Percentiles rank a stretch among this genome's conserved stretches.
Conservation (phyloP, 2,888 invertebrate species). For the Pachycephus smyrnensis region DNA sequence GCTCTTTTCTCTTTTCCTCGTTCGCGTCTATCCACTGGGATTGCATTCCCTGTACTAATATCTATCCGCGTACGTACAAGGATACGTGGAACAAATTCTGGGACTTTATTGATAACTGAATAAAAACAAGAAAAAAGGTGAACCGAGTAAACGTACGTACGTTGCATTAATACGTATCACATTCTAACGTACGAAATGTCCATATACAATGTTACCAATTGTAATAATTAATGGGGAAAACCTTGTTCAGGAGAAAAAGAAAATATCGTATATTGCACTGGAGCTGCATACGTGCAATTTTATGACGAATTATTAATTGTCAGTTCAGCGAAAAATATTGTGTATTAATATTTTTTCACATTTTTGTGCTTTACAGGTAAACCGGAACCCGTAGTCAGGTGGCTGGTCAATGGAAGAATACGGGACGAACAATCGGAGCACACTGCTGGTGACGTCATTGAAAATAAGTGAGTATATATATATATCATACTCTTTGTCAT, state of each 20-base stretch:
- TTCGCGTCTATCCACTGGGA: no score
- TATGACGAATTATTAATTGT: background rate
- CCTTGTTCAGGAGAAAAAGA: background rate
- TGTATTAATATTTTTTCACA: background rate
- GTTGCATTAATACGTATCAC: background rate
- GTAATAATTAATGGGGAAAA: background rate
- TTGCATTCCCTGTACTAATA: no score
- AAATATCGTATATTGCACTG: background rate
- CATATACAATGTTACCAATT: background rate
- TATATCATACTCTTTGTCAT: background rate
- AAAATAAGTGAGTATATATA: constrained; percentile 77
- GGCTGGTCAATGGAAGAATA: constrained; percentile 82
- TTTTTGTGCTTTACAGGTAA: constrained; percentile 70
- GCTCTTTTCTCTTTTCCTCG: no score
- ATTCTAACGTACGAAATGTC: background rate
- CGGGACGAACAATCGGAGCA: constrained; percentile 86
- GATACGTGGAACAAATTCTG: background rate
- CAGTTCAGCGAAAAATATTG: background rate
- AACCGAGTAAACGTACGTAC: no score
- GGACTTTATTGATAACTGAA: no score
- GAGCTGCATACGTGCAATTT: background rate
- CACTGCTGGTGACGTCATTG: constrained; percentile 87
- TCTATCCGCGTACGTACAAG: no score
- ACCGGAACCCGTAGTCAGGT: constrained; percentile 84
- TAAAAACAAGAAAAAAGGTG: no score